Percentiles rank a stretch among this genome's conserved stretches.
Conservation (phyloP, 2,113 vertebrate genomes). For the Pseudorhombus dupliciocellatus region DNA sequence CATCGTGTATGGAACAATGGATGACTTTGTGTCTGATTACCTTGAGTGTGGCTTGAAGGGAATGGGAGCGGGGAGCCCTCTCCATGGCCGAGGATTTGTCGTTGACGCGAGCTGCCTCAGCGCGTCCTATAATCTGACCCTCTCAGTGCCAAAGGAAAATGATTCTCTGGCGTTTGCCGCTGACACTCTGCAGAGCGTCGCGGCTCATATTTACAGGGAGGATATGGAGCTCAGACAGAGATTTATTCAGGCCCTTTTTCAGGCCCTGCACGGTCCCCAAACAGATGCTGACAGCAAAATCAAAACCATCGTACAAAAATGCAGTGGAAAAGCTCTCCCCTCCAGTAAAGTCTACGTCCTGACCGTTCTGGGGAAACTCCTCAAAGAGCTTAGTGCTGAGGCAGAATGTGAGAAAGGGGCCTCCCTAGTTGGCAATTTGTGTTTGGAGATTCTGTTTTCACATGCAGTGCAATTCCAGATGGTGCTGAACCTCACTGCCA, state of each 20-base stretch:
- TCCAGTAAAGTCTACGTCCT: too few relatives aligned
- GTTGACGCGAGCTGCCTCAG: constrained; percentile 9
- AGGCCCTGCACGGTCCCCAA: background rate
- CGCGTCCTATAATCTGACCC: background rate
- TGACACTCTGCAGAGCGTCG: constrained; percentile 15
- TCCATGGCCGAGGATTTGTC: rapidly evolving
- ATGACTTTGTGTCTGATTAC: too few relatives aligned
- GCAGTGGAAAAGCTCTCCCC: too few relatives aligned
- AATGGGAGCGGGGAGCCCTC: background rate
- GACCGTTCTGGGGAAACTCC: too few relatives aligned
- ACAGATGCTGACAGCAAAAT: background rate
- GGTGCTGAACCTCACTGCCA: background rate
- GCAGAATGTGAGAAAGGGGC: too few relatives aligned
- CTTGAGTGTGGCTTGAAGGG: constrained; percentile 7
- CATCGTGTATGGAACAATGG: too few relatives aligned
- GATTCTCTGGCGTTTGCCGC: background rate
- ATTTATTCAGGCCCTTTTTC: background rate
- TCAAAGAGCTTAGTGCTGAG: too few relatives aligned
- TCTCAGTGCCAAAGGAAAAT: background rate
- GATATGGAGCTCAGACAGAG: background rate
- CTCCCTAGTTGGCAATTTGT: too few relatives aligned
- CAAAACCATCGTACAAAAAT: too few relatives aligned
- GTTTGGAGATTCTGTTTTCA: too few relatives aligned
- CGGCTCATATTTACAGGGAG: background rate
- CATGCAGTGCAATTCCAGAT: background rate